Base-by-base conservation (phyloP, 1,140 invertebrate species). In the Palaemon carinicauda region DNA sequence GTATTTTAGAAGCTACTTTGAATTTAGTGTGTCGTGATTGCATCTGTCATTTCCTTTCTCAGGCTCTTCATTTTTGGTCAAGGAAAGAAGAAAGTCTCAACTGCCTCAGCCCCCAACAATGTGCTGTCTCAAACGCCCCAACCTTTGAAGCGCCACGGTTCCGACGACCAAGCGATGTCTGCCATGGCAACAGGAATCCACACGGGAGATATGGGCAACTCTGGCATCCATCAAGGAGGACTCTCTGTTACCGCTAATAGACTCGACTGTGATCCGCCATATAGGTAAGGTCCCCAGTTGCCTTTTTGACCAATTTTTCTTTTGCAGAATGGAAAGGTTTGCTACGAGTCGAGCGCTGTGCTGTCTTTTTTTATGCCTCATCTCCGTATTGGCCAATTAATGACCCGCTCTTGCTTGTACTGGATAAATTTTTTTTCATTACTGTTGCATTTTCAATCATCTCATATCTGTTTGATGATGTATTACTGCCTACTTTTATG, bases 1-100 rank as follows among this genome's bases (percentile, higher is more conserved):
- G 12, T 41, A 1, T 41, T 3, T 41, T 41, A 41, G 41, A 7
- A 41, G 7, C 0, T 41, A 4, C 12, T 41, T 7, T 41, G 7
- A 41, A 41, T 3, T 5, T 9, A 41, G 4, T 17, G 4, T 54
- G 0, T 19, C 7, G 7, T 21, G 17, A 14, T 41, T 0, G 0
- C 24, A 15, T 33, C n/a, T 29, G 2, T 29, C 3, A 4, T 73
- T 56, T 15, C 41, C 27, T 19, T 73, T 88, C 91, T 10, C 90
- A 97, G 96, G 90, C 98, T 98, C 92, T 98, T 98, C 92, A 95
- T 94, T 89, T 98, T 98, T 91, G 96, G 95, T 24, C 95, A 95
- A 88, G 94, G 94, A 17, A 97, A 96, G 91, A 97, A 97, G 91
- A 97, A 96, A 90, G 92, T 93, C 73, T 94, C 95, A 60, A 94